Evolutionary conservation across 2,888 invertebrate species (phyloP), one percentile per base, ranked within the genome.

Genomic region (Nomada fucata): DNA sequence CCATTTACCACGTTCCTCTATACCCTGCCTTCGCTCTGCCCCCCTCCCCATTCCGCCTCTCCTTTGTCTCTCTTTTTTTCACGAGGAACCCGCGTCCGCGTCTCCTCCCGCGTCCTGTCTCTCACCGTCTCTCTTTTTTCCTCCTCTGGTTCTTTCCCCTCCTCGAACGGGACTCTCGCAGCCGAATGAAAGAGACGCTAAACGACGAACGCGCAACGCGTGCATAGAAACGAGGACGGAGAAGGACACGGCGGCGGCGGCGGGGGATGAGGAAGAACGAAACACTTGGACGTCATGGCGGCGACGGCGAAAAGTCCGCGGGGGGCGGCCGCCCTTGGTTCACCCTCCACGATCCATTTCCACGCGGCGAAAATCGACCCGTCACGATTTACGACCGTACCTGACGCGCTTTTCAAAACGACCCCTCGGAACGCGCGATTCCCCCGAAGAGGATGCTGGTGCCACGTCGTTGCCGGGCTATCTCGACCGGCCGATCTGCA

Each of bases 1-100:
- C 84, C 86, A 87, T 91, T 89, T 89, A 86, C 88, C 83, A 83
- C 80, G 86, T 86, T 89, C 76, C 77, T 81, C 75, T 76, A 73
- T 63, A 60, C 67, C 57, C 59, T 73, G 26, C 65, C 63, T 53
- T 57, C 26, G 10, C 11, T 65, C 60, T n/a, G 61, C 18, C n/a
- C 29, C 47, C 29, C 23, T 23, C 23, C 23, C 23, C 23, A 23
- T 5, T 42, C 60, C 11, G 50, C 55, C 23, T 57, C 26, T 57
- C 65, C 69, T 71, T 83, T 50, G 11, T 53, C 50, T 26, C 50
- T 72, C 52, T 70, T 61, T 68, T 71, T 75, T 47, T 61, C 52
- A 75, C 50, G 52, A 13, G n/a, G 60, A 53, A 55, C 53, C 63
- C 59, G 60, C 77, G 76, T 50, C 68, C 55, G 36, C 71, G 57